Evolutionary conservation across 2,797 vertebrate genomes (phyloP).

Genomic region (Leptatherina wallacei): DNA sequence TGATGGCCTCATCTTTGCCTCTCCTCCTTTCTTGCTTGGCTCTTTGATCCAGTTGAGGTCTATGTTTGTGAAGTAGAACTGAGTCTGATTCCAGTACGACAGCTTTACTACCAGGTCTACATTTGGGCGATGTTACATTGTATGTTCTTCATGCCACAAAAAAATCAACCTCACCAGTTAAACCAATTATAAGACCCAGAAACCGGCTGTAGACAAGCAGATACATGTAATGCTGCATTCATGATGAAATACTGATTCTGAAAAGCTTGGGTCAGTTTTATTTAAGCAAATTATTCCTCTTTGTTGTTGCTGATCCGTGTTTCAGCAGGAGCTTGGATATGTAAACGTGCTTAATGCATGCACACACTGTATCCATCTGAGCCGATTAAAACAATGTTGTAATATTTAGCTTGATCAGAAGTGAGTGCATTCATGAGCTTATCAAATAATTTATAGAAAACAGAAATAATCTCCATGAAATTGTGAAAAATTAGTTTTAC

Average conservation of each 20-base stretch:
- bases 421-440: neutral
- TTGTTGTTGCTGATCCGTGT: conserved; percentile 10
- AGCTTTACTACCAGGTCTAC: neutral
- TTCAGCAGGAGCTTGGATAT: conserved; percentile 7
- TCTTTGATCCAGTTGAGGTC: conserved; percentile 38
- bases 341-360: neutral
- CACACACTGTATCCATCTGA: neutral
- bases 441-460: neutral
- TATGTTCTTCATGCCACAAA: neutral
- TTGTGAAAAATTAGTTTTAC: neutral
- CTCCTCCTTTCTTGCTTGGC: conserved; percentile 13
- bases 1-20: conserved; percentile 25
- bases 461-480: neutral
- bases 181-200: neutral
- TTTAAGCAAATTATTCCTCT: conserved; percentile 3
- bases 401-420: neutral
- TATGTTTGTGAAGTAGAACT: conserved; percentile 9
- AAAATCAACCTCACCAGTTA: neutral
- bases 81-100: neutral
- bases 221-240: neutral
- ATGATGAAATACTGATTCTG: neutral
- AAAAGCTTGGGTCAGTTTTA: conserved; percentile 11
- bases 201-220: neutral
- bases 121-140: neutral
- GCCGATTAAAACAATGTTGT: neutral